A percentile compares a stretch with the other conserved stretches of the same genome.
Evolutionary conservation across 2,113 vertebrate genomes (phyloP).

Genomic region (Sinocyclocheilus maitianheensis): DNA sequence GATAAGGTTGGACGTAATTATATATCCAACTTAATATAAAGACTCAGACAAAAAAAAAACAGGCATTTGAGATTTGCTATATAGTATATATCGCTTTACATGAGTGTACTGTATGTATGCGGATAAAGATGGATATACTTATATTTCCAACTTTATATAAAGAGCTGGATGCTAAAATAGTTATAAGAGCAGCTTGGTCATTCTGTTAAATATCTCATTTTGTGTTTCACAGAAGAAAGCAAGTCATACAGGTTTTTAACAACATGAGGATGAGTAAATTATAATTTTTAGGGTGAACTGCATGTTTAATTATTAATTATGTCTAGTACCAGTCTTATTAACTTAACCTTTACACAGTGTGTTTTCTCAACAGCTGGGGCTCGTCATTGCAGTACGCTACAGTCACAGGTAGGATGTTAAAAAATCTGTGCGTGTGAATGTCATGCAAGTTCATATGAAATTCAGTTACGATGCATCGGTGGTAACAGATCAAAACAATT

Average conservation of each 20-base stretch:
- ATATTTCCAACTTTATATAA: no score
- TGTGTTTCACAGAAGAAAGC: no score
- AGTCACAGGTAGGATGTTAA: slow-evolving; percentile 71
- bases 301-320: background rate
- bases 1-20: no score
- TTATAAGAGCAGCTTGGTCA: background rate
- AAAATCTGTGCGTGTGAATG: background rate
- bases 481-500: background rate
- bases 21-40: no score
- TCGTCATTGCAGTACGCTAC: slow-evolving; percentile 71
- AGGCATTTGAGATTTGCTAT: no score
- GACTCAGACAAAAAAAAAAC: no score
- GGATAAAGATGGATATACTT: no score
- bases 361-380: slow-evolving; percentile 65
- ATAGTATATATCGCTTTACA: no score
- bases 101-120: no score
- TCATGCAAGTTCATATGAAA: background rate
- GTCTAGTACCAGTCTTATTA: background rate
- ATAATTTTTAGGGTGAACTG: background rate
- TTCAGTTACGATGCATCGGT: background rate
- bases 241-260: background rate
- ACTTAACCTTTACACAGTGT: background rate
- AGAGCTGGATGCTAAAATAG: no score
- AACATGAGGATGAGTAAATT: background rate
- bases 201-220: background rate